These are phyloP conservation scores for Oncorhynchus kisutch DNA, from an alignment of 2,113 vertebrate species.

Conservation along the genomic window DNA sequence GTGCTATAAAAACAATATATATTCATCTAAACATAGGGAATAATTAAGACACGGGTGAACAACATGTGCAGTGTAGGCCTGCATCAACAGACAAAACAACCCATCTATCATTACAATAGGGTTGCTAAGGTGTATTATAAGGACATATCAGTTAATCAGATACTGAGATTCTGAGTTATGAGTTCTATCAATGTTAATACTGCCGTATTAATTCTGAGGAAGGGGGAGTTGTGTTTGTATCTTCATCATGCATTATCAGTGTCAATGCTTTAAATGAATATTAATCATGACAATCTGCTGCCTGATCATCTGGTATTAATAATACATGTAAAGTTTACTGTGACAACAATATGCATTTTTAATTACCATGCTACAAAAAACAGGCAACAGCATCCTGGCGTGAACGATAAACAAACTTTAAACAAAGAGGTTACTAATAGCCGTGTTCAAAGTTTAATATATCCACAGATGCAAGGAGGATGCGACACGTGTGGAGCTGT, in stretches of 20 bases:
- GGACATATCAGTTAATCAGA: neutral
- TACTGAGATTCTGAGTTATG: too few species aligned
- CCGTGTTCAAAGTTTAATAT: constrained; percentile 29
- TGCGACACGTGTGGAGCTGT: too few species aligned
- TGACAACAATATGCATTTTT: constrained; percentile 65
- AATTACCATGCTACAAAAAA: constrained; percentile 55
- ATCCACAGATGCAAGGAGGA: constrained; percentile 2
- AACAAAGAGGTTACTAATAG: constrained; percentile 36
- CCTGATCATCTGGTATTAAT: constrained; percentile 59
- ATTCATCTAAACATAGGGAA: constrained; percentile 44
- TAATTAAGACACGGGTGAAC: constrained; percentile 34
- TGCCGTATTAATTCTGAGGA: neutral
- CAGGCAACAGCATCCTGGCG: constrained; percentile 24
- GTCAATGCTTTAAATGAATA: constrained; percentile 42
- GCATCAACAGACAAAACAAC: constrained; percentile 30
- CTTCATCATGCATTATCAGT: constrained; percentile 40
- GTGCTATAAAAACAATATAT: constrained; percentile 35
- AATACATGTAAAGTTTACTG: constrained; percentile 55
- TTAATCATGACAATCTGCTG: constrained; percentile 46
- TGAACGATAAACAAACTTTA: constrained; percentile 38
- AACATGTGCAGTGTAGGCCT: constrained; percentile 19
- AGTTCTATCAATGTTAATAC: too few species aligned
- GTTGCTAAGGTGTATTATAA: constrained; percentile 9
- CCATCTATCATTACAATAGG: constrained; percentile 50
- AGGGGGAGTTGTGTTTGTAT: constrained; percentile 28